These are phyloP conservation scores for Lagorchestes hirsutus DNA, from an alignment of 2,797 vertebrate genomes.

Conservation along the genomic window DNA sequence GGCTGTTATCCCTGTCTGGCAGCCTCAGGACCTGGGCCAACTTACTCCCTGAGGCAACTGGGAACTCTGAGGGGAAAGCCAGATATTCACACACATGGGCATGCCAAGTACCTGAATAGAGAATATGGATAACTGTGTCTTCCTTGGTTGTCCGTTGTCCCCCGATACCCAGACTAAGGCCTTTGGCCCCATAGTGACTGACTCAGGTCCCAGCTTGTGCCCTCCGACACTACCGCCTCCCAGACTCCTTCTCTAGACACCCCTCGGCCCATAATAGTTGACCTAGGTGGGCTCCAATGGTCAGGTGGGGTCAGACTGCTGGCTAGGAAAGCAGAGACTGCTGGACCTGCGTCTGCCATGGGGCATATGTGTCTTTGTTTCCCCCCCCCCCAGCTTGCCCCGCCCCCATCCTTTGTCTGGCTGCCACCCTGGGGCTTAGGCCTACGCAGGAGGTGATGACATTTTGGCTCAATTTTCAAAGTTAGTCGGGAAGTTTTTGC, in stretches of 20 bases:
- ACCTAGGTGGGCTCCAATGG: conserved; percentile 48
- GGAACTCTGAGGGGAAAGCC: not conserved
- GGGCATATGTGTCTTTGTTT: not conserved
- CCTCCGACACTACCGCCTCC: conserved; percentile 31
- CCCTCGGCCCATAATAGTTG: conserved; percentile 58
- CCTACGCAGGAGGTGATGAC: conserved; percentile 75
- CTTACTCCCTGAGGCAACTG: not conserved
- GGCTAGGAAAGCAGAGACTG: not conserved
- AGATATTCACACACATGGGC: not conserved
- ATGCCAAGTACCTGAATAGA: not conserved
- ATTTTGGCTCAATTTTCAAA: conserved; percentile 78
- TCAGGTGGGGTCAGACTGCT: not conserved
- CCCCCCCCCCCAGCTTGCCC: conserved; percentile 25
- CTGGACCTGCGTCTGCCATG: not conserved
- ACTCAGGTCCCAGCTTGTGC: conserved; percentile 10
- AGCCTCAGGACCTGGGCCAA: not conserved
- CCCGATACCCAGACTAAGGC: not conserved
- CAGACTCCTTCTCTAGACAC: conserved; percentile 20
- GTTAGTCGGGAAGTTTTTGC: conserved; percentile 68
- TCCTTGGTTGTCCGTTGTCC: not conserved
- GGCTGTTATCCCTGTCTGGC: not conserved
- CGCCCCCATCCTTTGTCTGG: conserved; percentile 68
- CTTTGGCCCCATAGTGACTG: not conserved
- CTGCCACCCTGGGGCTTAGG: conserved; percentile 70
- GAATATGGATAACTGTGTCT: not conserved